A percentile compares a stretch with the other conserved stretches of the same genome.
These are phyloP conservation scores for Anabas testudineus DNA, from an alignment of 2,797 vertebrate genomes.

Conservation along the genomic window DNA sequence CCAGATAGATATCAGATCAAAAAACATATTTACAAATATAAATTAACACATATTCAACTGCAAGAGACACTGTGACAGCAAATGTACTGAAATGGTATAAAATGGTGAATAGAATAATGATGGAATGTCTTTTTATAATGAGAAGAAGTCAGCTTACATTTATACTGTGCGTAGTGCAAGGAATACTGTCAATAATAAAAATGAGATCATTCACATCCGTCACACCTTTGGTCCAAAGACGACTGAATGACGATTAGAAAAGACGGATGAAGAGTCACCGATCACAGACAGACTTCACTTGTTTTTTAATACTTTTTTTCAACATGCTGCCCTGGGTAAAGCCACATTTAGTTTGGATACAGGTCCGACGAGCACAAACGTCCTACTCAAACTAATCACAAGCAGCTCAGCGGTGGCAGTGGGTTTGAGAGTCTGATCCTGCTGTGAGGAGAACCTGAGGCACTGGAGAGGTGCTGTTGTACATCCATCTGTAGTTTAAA, in stretches of 20 bases:
- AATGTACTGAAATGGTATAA: constrained; percentile 58
- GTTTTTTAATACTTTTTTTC: background rate
- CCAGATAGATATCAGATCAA: constrained; percentile 56
- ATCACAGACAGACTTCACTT: constrained; percentile 29
- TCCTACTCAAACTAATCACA: constrained; percentile 23
- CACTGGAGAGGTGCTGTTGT: constrained; percentile 35
- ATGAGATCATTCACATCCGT: constrained; percentile 55
- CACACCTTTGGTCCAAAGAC: constrained; percentile 74
- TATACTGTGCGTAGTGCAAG: constrained; percentile 60
- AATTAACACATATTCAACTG: constrained; percentile 71
- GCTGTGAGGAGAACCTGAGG: constrained; percentile 47
- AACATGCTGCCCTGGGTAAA: constrained; percentile 29
- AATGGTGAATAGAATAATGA: constrained; percentile 40
- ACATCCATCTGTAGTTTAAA: constrained; percentile 2
- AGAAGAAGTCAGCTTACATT: constrained; percentile 26
- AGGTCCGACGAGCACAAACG: constrained; percentile 13
- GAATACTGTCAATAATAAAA: constrained; percentile 54
- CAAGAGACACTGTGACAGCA: constrained; percentile 51
- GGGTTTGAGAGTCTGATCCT: constrained; percentile 8
- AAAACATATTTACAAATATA: constrained; percentile 79
- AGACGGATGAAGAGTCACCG: constrained; percentile 4
- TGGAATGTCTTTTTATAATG: constrained; percentile 25
- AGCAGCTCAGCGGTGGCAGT: constrained; percentile 30
- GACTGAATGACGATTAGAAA: constrained; percentile 12
- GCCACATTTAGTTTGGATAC: constrained; percentile 12